These are phyloP conservation scores for Eristalis arbustorum DNA, from an alignment of 2,888 invertebrate genomes.

Conservation along the genomic window DNA sequence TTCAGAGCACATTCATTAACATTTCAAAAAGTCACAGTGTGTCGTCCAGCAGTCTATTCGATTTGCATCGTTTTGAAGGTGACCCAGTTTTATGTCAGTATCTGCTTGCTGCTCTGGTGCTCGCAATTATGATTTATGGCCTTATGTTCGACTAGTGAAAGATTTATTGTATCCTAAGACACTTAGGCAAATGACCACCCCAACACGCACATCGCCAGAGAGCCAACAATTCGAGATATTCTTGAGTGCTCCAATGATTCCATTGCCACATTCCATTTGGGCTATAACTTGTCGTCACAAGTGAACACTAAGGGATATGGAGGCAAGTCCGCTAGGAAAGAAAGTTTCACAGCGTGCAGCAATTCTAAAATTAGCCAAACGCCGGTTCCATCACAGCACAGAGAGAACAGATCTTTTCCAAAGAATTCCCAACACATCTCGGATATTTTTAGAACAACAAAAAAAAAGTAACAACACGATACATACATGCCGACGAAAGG, in stretches of 20 bases:
- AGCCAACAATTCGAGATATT: neutral
- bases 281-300: slow-evolving; percentile 45
- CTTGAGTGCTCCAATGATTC: slow-evolving; percentile 26
- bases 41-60: neutral
- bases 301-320: slow-evolving; percentile 13
- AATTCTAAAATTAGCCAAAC: slow-evolving; percentile 65
- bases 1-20: neutral
- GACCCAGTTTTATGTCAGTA: slow-evolving; percentile 41
- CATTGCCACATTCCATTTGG: slow-evolving; percentile 54
- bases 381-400: slow-evolving; percentile 29
- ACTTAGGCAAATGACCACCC: slow-evolving; percentile 25
- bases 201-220: neutral
- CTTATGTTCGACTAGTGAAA: neutral
- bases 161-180: slow-evolving; percentile 30
- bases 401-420: slow-evolving; percentile 54
- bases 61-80: slow-evolving; percentile 4
- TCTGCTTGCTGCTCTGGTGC: neutral
- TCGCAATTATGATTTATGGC: slow-evolving; percentile 45
- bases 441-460: slow-evolving; percentile 51
- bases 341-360: slow-evolving; percentile 47
- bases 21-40: neutral
- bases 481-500: neutral
- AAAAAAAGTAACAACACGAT: slow-evolving; percentile 9
- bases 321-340: slow-evolving; percentile 36
- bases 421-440: slow-evolving; percentile 47